Conservation (phyloP, 1,140 invertebrate species). For the Ips nitidus region DNA sequence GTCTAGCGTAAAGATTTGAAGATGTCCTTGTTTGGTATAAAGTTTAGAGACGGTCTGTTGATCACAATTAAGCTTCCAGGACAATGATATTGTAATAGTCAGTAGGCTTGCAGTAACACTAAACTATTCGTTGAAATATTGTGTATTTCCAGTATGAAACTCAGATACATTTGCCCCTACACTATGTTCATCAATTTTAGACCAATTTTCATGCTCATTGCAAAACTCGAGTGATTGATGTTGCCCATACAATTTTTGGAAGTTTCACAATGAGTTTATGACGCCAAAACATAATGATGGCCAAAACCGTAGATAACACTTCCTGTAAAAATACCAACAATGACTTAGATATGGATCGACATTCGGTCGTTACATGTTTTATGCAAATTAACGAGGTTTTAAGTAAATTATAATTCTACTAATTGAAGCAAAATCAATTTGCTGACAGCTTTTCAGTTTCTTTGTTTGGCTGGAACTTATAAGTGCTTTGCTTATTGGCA, state of each 20-base stretch:
- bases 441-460: no score
- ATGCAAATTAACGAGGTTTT: constrained; percentile 14
- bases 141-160: background rate
- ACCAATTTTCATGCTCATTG: constrained; percentile 14
- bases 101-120: background rate
- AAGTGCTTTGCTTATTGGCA: no score
- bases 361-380: constrained; percentile 3
- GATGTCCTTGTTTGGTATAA: constrained; percentile 42
- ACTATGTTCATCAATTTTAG: constrained; percentile 15
- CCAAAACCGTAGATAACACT: background rate
- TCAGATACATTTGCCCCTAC: background rate
- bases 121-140: background rate
- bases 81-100: constrained; percentile 10
- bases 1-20: constrained; percentile 42
- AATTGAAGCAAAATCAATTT: no score
- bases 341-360: constrained; percentile 1
- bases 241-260: constrained; percentile 12
- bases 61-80: constrained; percentile 38
- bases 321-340: constrained; percentile 8
- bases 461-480: no score
- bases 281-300: constrained; percentile 5
- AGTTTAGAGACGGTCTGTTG: constrained; percentile 40
- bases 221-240: constrained; percentile 22
- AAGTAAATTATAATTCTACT: constrained; percentile 9
- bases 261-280: constrained; percentile 7